A percentile compares a stretch with the other conserved stretches of the same genome.
phyloP scores from a whole-genome alignment of 2,888 invertebrate genomes.

The Eupithecia subumbrata region DNA sequence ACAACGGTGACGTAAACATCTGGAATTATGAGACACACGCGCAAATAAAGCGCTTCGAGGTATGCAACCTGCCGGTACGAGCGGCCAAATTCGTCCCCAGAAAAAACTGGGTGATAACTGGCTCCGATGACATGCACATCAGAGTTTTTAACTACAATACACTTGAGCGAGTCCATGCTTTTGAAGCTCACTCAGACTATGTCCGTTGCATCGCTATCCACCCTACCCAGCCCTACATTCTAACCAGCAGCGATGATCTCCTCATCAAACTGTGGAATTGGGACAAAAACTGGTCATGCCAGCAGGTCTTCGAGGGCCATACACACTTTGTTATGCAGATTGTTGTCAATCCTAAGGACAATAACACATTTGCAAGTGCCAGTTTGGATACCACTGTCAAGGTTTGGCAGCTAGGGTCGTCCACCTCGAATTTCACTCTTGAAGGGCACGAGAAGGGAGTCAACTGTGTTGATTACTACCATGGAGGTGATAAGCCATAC shows the following conservation, averaged over 20 bases:
- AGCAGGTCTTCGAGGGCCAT: constrained; percentile 99
- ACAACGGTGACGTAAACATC: constrained; percentile 99
- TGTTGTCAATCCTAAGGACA: constrained; percentile 99
- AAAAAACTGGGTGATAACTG: constrained; percentile 99
- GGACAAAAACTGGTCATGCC: constrained; percentile 99
- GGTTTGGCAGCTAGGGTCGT: constrained; percentile 99
- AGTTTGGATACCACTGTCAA: constrained; percentile 98
- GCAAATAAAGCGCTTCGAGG: constrained; percentile 93
- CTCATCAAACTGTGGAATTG: constrained; percentile 99
- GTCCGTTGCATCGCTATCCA: constrained; percentile 98
- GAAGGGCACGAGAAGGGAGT: constrained; percentile 99
- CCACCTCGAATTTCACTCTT: constrained; percentile 98
- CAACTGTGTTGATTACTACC: constrained; percentile 99
- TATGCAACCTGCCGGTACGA: constrained; percentile 98
- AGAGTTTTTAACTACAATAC: constrained; percentile 99
- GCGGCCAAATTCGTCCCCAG: constrained; percentile 98
- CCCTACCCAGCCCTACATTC: constrained; percentile 97
- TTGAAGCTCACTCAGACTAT: constrained; percentile 99
- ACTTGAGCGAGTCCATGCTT: constrained; percentile 96
- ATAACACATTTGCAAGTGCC: constrained; percentile 99
- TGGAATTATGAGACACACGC: constrained; percentile 99
- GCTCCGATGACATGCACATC: constrained; percentile 98
- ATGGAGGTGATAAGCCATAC: constrained; percentile 99
- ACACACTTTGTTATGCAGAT: constrained; percentile 99
- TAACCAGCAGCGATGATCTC: constrained; percentile 99